Base-by-base conservation (phyloP, 2,888 invertebrate species). In the Micoletzkya japonica region DNA sequence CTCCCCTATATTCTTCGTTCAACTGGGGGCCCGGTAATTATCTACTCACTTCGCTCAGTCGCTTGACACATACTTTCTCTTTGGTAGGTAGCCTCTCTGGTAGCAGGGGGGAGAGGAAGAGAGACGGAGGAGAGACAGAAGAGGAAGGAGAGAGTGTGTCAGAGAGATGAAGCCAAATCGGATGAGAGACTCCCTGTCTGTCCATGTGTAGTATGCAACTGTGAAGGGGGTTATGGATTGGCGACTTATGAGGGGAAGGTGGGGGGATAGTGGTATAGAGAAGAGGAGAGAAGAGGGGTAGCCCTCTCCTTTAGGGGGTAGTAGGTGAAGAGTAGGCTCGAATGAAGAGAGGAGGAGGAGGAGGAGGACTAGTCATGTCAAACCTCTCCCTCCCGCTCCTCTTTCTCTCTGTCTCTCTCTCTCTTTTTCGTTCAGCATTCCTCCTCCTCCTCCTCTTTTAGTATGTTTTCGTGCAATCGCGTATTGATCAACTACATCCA, bases 191-290 rank as follows among this genome's bases (percentile, higher is more conserved):
- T n/a, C n/a, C n/a, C n/a, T n/a, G n/a, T n/a, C n/a, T n/a, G n/a
- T n/a, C n/a, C n/a, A n/a, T n/a, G n/a, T n/a, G n/a, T n/a, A n/a
- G n/a, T n/a, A n/a, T n/a, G n/a, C n/a, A n/a, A n/a, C n/a, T n/a
- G n/a, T n/a, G n/a, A n/a, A n/a, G n/a, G n/a, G n/a, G n/a, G n/a
- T n/a, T n/a, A n/a, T n/a, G n/a, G n/a, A n/a, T n/a, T n/a, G n/a
- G n/a, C n/a, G n/a, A n/a, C n/a, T n/a, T n/a, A n/a, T n/a, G 58
- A 58, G 32, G 44, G 59, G 50, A 50, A 63, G 63, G 36, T 30
- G 49, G 26, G 49, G 37, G 63, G 44, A 26, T n/a, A 63, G 63
- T 50, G 63, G 32, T 34, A 63, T 34, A 63, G 63, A 32, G 63
- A 52, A n/a, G n/a, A 24, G 50, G 60, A 61, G 60, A 36, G 39